Evolutionary conservation across 2,888 invertebrate genomes (phyloP).

Genomic region (Yponomeuta sedellus): DNA sequence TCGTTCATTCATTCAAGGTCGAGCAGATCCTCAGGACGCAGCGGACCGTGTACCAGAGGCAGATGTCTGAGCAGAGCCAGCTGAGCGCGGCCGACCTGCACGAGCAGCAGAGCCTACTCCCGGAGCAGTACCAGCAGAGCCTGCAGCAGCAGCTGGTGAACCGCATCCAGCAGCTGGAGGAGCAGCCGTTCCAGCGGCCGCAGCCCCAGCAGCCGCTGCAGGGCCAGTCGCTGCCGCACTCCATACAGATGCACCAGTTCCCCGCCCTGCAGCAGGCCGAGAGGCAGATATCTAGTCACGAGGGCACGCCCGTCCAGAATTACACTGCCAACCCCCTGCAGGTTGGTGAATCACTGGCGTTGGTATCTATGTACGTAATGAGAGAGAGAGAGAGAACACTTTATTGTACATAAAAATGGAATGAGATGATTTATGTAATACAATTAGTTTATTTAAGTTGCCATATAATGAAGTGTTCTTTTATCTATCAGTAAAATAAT

Average conservation of each 20-base stretch:
- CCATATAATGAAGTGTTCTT: too few species aligned
- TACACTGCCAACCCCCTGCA: constrained; percentile 64
- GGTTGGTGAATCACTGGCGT: constrained; percentile 25
- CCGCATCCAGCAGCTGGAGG: constrained; percentile 46
- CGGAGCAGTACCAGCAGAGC: constrained; percentile 52
- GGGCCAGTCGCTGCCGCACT: constrained; percentile 65
- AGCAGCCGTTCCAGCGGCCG: constrained; percentile 55
- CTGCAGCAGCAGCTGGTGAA: constrained; percentile 41
- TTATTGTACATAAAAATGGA: too few species aligned
- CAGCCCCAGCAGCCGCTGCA: constrained; percentile 52
- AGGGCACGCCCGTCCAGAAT: constrained; percentile 71
- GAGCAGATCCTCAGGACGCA: constrained; percentile 58
- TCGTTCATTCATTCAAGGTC: too few species aligned
- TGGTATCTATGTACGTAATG: too few species aligned
- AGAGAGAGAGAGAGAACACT: too few species aligned
- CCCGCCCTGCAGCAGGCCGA: constrained; percentile 56
- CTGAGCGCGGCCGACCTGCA: constrained; percentile 54
- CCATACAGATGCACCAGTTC: constrained; percentile 36
- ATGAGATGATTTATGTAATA: too few species aligned
- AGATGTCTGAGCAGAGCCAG: constrained; percentile 67
- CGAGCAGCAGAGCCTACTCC: constrained; percentile 63
- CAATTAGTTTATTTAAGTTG: too few species aligned
- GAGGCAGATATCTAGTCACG: constrained; percentile 71
- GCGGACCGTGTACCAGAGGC: constrained; percentile 60
- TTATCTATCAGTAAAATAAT: too few species aligned